Percentiles rank a stretch among this genome's conserved stretches.
Conservation (phyloP, 2,888 invertebrate genomes). For the Lamproptera curius region DNA sequence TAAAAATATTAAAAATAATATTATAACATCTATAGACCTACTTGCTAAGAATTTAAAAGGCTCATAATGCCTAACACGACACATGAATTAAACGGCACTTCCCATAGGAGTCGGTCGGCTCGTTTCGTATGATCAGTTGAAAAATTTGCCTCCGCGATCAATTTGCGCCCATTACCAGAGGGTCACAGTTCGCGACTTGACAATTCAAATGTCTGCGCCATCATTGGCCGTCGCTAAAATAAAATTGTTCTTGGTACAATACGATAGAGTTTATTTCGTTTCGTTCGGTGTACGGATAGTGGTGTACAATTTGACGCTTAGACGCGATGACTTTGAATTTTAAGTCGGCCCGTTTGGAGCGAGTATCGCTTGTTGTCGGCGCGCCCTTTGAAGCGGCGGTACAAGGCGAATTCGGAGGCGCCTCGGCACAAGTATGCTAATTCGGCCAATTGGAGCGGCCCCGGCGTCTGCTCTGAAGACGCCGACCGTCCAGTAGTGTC, state of each 20-base stretch:
- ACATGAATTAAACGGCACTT: no score
- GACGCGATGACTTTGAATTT: conserved; percentile 30
- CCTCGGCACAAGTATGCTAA: conserved; percentile 63
- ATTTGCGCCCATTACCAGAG: conserved; percentile 58
- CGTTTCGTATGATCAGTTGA: conserved; percentile 37
- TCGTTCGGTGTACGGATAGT: not conserved
- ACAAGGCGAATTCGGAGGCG: conserved; percentile 62
- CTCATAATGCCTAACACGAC: no score
- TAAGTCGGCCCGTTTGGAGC: conserved; percentile 29
- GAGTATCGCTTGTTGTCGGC: conserved; percentile 37
- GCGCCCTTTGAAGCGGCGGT: conserved; percentile 48
- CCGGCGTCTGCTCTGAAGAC: conserved; percentile 38
- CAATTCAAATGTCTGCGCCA: conserved; percentile 38
- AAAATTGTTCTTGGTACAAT: conserved; percentile 26
- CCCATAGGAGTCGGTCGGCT: conserved; percentile 3
- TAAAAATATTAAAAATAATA: no score
- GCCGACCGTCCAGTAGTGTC: not conserved
- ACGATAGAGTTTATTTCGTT: conserved; percentile 29
- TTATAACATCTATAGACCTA: no score
- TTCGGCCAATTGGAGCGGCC: conserved; percentile 53
- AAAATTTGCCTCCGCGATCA: conserved; percentile 57
- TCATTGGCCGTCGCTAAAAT: conserved; percentile 22
- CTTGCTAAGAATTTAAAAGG: no score
- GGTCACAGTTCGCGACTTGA: conserved; percentile 56
- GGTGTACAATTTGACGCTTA: conserved; percentile 5